Evolutionary conservation across 2,888 invertebrate species (phyloP).

Genomic region (Drosophila mercatorum): DNA sequence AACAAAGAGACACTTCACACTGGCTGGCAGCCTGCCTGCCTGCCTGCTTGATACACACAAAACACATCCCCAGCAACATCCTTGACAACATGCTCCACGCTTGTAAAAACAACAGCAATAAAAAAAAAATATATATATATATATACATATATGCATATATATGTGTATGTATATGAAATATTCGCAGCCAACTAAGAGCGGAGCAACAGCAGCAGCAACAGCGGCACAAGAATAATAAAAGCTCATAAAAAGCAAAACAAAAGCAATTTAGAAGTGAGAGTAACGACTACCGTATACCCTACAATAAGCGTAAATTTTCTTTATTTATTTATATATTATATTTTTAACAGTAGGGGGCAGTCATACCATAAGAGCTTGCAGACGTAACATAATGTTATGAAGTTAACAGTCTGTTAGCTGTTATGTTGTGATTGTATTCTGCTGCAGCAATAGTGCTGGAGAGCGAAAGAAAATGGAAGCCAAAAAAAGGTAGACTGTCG

Average conservation of each 20-base stretch:
- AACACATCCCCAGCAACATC: slow-evolving; percentile 34
- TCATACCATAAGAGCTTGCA: too few relatives aligned
- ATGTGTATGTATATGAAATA: slow-evolving; percentile 45
- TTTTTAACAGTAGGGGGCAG: too few relatives aligned
- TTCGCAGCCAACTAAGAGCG: slow-evolving; percentile 25
- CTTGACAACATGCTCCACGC: slow-evolving; percentile 48
- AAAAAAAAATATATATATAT: not conserved
- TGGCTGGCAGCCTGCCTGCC: too few relatives aligned
- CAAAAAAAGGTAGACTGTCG: too few relatives aligned
- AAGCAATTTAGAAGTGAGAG: slow-evolving; percentile 21
- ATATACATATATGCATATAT: too few relatives aligned
- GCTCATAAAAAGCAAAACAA: slow-evolving; percentile 32
- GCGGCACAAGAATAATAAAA: slow-evolving; percentile 34
- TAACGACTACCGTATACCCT: slow-evolving; percentile 1
- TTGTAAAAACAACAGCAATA: slow-evolving; percentile 41
- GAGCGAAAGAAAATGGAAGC: too few relatives aligned
- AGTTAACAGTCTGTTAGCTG: too few relatives aligned
- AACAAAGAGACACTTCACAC: slow-evolving; percentile 17
- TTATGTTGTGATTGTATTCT: too few relatives aligned
- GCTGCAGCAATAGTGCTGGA: too few relatives aligned
- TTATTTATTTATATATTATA: too few relatives aligned
- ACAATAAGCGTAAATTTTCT: too few relatives aligned
- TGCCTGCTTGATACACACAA: slow-evolving; percentile 7
- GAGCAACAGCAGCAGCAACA: slow-evolving; percentile 26
- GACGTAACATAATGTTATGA: too few relatives aligned